Conservation (phyloP, 1,140 invertebrate genomes). For the Gonatopus flavifemur region DNA sequence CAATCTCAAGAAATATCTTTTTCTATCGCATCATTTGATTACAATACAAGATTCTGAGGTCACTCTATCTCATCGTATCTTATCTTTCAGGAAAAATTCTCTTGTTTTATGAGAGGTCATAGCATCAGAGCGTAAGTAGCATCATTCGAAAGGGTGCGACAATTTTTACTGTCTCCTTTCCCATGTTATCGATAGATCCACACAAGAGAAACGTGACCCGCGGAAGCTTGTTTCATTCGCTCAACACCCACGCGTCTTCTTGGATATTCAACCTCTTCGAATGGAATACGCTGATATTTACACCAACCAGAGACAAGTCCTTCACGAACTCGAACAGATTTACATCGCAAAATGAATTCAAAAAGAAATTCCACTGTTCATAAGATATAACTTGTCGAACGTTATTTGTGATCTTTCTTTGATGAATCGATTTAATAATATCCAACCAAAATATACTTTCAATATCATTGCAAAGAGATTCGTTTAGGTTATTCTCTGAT, state of each 20-base stretch:
- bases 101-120: conserved; percentile 7
- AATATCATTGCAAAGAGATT: neutral
- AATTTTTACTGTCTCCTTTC: conserved; percentile 9
- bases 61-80: too few species aligned
- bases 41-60: conserved; percentile 9
- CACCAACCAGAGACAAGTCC: neutral
- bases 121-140: neutral
- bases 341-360: neutral
- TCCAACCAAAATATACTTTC: too few species aligned
- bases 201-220: conserved; percentile 14
- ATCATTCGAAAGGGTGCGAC: conserved; percentile 4
- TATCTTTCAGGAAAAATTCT: too few species aligned
- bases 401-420: too few species aligned
- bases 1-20: too few species aligned
- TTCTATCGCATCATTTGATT: neutral
- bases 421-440: too few species aligned
- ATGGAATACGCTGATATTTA: conserved; percentile 19
- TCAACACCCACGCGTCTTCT: conserved; percentile 19
- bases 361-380: neutral
- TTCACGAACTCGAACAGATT: neutral
- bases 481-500: too few species aligned
- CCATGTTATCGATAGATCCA: conserved; percentile 15
- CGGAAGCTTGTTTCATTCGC: conserved; percentile 7
- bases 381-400: neutral
- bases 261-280: conserved; percentile 18